A percentile compares a stretch with the other conserved stretches of the same genome.
Conservation (phyloP, 2,797 vertebrate genomes). For the Galaxias olidus region DNA sequence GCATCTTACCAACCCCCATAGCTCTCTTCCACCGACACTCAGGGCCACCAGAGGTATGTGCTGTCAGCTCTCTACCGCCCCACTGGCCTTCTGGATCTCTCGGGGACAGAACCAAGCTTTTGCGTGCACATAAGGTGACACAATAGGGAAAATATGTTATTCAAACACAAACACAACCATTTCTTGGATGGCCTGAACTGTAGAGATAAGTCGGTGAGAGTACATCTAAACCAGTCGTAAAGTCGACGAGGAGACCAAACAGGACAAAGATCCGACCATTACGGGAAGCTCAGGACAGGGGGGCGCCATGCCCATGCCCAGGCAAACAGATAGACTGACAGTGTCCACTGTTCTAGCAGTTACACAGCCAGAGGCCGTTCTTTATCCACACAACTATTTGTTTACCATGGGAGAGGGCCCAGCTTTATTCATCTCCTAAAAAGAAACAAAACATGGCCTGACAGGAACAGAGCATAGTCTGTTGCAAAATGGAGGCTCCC, state of each 20-base stretch:
- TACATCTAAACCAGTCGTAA: too few relatives aligned
- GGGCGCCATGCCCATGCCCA: slow-evolving; percentile 40
- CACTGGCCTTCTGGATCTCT: not conserved
- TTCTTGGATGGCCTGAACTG: slow-evolving; percentile 18
- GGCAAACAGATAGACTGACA: slow-evolving; percentile 58
- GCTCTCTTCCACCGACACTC: slow-evolving; percentile 19
- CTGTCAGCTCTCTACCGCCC: not conserved
- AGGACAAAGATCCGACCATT: slow-evolving; percentile 36
- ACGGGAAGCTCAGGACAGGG: slow-evolving; percentile 24
- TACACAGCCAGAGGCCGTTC: slow-evolving; percentile 63
- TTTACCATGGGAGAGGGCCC: slow-evolving; percentile 69
- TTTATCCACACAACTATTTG: slow-evolving; percentile 74
- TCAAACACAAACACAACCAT: slow-evolving; percentile 20
- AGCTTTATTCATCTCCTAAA: slow-evolving; percentile 64
- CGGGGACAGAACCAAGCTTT: not conserved
- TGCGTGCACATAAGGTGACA: slow-evolving; percentile 37
- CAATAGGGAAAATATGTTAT: slow-evolving; percentile 27
- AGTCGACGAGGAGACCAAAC: slow-evolving; percentile 46
- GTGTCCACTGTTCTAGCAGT: slow-evolving; percentile 57
- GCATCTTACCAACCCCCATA: slow-evolving; percentile 41
- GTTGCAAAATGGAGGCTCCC: slow-evolving; percentile 61
- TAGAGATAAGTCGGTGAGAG: not conserved
- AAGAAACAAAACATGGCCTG: slow-evolving; percentile 56
- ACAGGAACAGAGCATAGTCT: slow-evolving; percentile 65
- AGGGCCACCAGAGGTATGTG: not conserved